phyloP scores from a whole-genome alignment of 2,797 vertebrate genomes.

The Cheirogaleus major region DNA sequence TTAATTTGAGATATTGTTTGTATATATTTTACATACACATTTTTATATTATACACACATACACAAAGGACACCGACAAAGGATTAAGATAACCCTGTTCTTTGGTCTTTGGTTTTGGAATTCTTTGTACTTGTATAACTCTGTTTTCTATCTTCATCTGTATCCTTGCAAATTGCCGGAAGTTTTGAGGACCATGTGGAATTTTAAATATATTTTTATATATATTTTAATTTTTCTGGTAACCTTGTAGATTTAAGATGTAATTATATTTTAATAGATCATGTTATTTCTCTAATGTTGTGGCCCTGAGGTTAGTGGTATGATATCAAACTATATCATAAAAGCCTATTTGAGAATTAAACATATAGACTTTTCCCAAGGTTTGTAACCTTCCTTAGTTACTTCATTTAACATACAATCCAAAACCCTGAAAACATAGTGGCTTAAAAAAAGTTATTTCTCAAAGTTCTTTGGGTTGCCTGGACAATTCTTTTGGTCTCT shows the following conservation, averaged over 20 bases:
- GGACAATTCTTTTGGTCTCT: neutral
- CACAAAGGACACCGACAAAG: neutral
- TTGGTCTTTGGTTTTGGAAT: neutral
- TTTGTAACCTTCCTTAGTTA: neutral
- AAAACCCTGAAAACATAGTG: neutral
- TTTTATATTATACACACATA: neutral
- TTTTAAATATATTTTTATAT: neutral
- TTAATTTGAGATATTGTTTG: neutral
- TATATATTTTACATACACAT: neutral
- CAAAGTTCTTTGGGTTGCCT: neutral
- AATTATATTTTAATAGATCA: neutral
- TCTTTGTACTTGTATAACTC: neutral
- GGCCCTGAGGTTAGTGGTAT: neutral
- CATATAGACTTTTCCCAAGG: neutral
- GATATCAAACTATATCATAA: neutral
- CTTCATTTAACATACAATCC: neutral
- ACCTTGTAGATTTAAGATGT: too few species aligned
- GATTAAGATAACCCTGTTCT: neutral
- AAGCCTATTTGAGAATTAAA: slow-evolving; percentile 16
- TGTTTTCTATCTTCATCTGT: neutral
- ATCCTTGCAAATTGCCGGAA: neutral
- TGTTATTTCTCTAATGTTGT: slow-evolving; percentile 3
- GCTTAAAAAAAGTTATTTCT: slow-evolving; percentile 1
- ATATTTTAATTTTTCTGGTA: too few species aligned
- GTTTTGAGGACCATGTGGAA: neutral